Evolutionary conservation across 2,888 invertebrate species (phyloP), one percentile per base, ranked within the genome.

Genomic region (Agrochola litura): DNA sequence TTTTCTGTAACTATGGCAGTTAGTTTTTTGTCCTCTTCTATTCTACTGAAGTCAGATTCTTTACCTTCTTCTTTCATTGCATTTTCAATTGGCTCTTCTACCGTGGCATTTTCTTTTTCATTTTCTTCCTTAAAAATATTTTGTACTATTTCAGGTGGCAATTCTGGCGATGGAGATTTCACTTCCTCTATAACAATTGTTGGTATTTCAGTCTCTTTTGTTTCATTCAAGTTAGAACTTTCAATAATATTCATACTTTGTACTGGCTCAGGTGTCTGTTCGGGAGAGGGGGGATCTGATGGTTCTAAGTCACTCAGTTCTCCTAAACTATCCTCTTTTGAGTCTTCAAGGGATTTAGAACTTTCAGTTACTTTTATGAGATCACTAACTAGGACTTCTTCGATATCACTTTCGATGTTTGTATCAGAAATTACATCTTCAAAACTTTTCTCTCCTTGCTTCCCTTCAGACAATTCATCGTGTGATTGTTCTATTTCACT

Each of bases 111-210:
- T 68, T 82, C 85, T 82, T 76, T 81, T 75, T 84, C 83, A 68
- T 52, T 81, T 54, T 78, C 73, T 85, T 90, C 81, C 80, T 89
- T 89, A 92, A 82, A 85, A 84, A 86, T 90, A 91, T 88, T 95
- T 95, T 95, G 95, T 95, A 95, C 95, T 95, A 86, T 91, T 89
- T 93, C 94, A 95, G 94, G 93, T 92, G 92, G 90, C 91, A 91
- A 90, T 77, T 84, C 87, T 85, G 87, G 83, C 84, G 81, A 81
- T 75, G 85, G 86, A 84, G 81, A 79, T 81, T 85, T 88, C 72
- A 88, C 82, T 83, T 89, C 81, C 63, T 85, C 79, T 83, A 84
- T 77, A 70, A 87, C 69, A 66, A 87, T 83, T 78, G 79, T 81
- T 77, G 84, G 84, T 86, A 84, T 80, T 83, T 86, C 88, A 84